Percentiles rank a stretch among this genome's conserved stretches.
Conservation (phyloP, 2,797 vertebrate species). For the Pangasius krempfi region DNA sequence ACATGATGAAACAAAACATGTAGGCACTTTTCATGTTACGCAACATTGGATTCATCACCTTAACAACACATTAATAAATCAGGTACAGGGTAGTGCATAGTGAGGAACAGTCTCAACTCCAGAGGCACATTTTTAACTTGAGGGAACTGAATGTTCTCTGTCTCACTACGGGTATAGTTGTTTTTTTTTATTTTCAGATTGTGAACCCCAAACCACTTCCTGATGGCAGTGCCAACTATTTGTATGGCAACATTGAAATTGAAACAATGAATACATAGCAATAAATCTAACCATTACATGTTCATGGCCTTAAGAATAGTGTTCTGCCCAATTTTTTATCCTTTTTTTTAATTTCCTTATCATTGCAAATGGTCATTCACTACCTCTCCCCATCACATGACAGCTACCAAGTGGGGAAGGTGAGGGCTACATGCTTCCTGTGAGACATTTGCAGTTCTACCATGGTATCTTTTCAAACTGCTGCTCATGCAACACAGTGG, state of each 20-base stretch:
- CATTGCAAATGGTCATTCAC: not conserved
- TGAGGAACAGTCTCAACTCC: not conserved
- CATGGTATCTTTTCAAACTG: not conserved
- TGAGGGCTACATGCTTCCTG: not conserved
- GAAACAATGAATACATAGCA: not conserved
- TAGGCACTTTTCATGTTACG: not conserved
- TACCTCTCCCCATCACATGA: not conserved
- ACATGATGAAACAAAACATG: not conserved
- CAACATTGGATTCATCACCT: not conserved
- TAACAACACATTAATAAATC: not conserved
- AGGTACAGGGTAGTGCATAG: not conserved
- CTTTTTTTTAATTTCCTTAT: not conserved
- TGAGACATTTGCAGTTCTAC: not conserved
- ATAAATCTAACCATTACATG: not conserved
- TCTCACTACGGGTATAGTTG: not conserved
- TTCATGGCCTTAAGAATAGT: not conserved
- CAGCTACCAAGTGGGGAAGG: not conserved
- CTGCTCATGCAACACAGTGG: not conserved
- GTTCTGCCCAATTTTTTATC: too few species aligned
- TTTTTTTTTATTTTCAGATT: not conserved
- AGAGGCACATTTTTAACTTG: not conserved
- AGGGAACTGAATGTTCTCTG: slow-evolving; percentile 16
- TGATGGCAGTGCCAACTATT: not conserved
- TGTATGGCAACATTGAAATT: not conserved
- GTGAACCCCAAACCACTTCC: slow-evolving; percentile 35